Conservation (phyloP, 2,113 vertebrate genomes). For the Oophaga pumilio region DNA sequence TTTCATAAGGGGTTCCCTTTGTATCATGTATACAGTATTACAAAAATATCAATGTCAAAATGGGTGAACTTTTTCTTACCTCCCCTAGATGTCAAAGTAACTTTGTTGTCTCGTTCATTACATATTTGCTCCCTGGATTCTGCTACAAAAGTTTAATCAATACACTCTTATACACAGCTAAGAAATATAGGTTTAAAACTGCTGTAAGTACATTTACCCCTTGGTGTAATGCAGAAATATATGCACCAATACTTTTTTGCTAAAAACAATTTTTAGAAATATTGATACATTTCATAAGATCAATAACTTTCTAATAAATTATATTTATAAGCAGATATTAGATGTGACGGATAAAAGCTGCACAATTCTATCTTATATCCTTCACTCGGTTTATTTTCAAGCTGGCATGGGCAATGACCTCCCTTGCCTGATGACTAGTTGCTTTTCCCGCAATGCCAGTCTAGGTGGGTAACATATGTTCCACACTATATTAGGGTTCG, state of each 20-base stretch:
- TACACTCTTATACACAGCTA: background rate
- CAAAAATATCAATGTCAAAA: conserved; percentile 3
- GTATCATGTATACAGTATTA: background rate
- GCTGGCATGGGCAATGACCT: background rate
- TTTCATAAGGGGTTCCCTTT: background rate
- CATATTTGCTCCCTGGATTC: background rate
- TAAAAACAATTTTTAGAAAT: background rate
- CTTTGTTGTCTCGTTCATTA: background rate
- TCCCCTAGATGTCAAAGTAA: conserved; percentile 5
- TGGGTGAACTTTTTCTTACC: background rate
- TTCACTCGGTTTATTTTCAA: background rate
- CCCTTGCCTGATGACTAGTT: background rate
- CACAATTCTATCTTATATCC: background rate
- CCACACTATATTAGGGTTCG: too few relatives aligned
- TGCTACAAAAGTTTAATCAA: background rate
- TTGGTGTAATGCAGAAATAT: background rate
- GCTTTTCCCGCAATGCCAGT: background rate
- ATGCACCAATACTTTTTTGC: background rate
- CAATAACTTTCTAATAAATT: background rate
- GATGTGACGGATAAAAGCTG: background rate
- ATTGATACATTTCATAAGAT: background rate
- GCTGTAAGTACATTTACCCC: background rate
- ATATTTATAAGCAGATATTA: background rate
- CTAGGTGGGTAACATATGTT: too few relatives aligned
- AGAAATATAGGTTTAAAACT: background rate